These are phyloP conservation scores for Campylomormyrus tamandua DNA, from an alignment of 2,113 vertebrate genomes.

Conservation along the genomic window DNA sequence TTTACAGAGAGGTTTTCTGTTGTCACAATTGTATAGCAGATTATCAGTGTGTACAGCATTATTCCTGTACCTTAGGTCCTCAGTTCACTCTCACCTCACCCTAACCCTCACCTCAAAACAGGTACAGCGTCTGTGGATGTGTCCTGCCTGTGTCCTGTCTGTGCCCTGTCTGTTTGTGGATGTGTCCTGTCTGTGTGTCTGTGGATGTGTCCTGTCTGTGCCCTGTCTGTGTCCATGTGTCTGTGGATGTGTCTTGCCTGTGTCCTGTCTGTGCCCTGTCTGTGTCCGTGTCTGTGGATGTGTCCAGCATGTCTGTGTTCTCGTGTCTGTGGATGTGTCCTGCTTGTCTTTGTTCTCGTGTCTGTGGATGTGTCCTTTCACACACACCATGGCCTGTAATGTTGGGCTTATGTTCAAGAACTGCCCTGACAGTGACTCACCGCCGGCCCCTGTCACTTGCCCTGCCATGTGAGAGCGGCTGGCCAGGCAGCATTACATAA, in stretches of 20 bases:
- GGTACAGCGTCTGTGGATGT: background rate
- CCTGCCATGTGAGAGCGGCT: conserved; percentile 9
- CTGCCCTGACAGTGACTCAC: background rate
- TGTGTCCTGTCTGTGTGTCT: no score
- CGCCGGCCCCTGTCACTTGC: background rate
- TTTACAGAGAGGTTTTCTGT: background rate
- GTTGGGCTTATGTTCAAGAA: background rate
- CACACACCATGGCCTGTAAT: background rate
- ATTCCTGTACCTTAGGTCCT: background rate
- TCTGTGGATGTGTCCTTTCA: background rate
- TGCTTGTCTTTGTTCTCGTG: background rate
- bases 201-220: no score
- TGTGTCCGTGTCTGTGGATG: no score
- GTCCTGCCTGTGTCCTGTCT: no score
- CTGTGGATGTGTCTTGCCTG: no score
- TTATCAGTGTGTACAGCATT: background rate
- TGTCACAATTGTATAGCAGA: background rate
- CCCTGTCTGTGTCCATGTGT: no score
- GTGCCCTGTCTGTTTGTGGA: no score
- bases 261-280: no score
- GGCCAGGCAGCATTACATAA: conserved; percentile 35
- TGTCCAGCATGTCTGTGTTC: no score
- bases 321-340: background rate
- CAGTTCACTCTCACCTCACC: background rate
- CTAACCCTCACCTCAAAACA: background rate